phyloP scores from a whole-genome alignment of 1,140 invertebrate species.

The Drosophila seguyi region DNA sequence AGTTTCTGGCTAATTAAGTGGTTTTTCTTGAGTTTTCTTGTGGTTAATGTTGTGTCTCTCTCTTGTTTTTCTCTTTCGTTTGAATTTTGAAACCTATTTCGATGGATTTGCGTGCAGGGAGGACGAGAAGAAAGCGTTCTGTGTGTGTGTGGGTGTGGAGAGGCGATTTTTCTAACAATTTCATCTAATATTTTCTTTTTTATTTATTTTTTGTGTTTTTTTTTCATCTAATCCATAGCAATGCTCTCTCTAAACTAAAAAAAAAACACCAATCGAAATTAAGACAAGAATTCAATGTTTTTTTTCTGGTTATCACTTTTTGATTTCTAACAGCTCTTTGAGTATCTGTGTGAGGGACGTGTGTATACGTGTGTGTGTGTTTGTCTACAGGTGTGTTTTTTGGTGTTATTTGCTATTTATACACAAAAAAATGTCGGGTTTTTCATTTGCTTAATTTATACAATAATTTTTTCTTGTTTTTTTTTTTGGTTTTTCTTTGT shows the following conservation, averaged over 20 bases:
- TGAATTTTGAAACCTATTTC: constrained; percentile 77
- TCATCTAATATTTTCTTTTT: constrained; percentile 1
- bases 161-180: constrained; percentile 29
- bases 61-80: constrained; percentile 8
- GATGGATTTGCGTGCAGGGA: constrained; percentile 44
- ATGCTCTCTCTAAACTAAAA: constrained; percentile 17
- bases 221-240: constrained; percentile 24
- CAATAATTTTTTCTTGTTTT: constrained; percentile 1
- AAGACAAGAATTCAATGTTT: constrained; percentile 5
- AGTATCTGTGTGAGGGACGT: constrained; percentile 29
- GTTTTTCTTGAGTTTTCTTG: background rate
- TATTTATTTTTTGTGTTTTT: too few relatives aligned
- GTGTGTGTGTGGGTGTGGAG: constrained; percentile 28
- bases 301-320: constrained; percentile 43
- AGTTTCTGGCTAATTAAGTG: constrained; percentile 29
- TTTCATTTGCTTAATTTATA: constrained; percentile 29
- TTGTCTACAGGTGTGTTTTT: constrained; percentile 28
- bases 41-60: background rate
- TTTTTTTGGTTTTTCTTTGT: background rate
- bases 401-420: constrained; percentile 62
- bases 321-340: constrained; percentile 49
- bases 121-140: constrained; percentile 8
- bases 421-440: constrained; percentile 48
- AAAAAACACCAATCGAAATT: constrained; percentile 23
- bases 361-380: constrained; percentile 27